A percentile compares a stretch with the other conserved stretches of the same genome.
Evolutionary conservation across 2,113 vertebrate genomes (phyloP).

Genomic region (Cyrtonyx montezumae): DNA sequence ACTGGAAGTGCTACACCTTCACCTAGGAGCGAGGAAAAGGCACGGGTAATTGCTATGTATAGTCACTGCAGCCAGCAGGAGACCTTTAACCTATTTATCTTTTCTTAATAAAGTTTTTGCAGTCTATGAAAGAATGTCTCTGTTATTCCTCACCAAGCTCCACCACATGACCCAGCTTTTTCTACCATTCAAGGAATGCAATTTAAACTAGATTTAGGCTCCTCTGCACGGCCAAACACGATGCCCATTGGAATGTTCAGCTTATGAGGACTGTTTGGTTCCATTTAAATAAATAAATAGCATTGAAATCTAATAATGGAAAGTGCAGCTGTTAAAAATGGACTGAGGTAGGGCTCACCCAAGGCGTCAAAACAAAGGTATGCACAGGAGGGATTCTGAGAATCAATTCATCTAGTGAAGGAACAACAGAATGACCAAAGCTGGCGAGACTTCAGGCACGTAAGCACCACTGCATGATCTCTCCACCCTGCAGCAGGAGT

Average conservation of each 20-base stretch:
- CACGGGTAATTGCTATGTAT: not conserved
- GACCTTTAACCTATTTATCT: slow-evolving; percentile 31
- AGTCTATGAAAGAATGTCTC: slow-evolving; percentile 25
- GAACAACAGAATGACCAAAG: not conserved
- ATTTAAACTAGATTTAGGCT: slow-evolving; percentile 56
- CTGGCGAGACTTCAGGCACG: slow-evolving; percentile 46
- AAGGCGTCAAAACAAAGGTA: not conserved
- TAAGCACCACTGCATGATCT: not conserved
- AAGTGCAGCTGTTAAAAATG: slow-evolving; percentile 67
- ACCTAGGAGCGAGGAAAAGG: not conserved
- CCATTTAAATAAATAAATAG: slow-evolving; percentile 65
- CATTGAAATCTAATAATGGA: slow-evolving; percentile 67
- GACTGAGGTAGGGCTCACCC: not conserved
- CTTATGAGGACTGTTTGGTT: slow-evolving; percentile 48
- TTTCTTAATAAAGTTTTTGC: slow-evolving; percentile 43
- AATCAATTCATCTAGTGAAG: slow-evolving; percentile 11
- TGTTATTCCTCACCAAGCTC: slow-evolving; percentile 44
- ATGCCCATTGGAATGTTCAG: slow-evolving; percentile 44
- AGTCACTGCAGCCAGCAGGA: not conserved
- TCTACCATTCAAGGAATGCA: slow-evolving; percentile 61
- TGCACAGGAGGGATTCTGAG: not conserved
- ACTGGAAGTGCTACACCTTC: not conserved
- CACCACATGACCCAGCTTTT: slow-evolving; percentile 17
- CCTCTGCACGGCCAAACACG: not conserved
- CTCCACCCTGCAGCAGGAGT: not conserved